Conservation (phyloP, 2,888 invertebrate genomes). For the Monochamus alternatus region DNA sequence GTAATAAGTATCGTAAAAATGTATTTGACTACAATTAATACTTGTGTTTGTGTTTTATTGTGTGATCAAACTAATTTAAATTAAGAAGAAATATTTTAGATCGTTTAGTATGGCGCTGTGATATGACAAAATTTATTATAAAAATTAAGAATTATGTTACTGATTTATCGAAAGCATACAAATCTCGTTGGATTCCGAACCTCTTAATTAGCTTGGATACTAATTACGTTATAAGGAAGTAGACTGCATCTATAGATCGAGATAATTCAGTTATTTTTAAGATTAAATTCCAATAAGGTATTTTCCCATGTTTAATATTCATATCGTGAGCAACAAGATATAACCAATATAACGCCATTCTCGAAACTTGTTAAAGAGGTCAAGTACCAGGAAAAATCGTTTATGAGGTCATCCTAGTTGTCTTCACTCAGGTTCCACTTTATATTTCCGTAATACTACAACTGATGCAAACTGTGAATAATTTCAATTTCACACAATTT, state of each 20-base stretch:
- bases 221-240: conserved; percentile 31
- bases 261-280: conserved; percentile 26
- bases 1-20: too few relatives aligned
- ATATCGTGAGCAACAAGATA: conserved; percentile 44
- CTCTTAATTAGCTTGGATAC: conserved; percentile 27
- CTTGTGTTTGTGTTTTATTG: too few relatives aligned
- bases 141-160: background rate
- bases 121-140: background rate
- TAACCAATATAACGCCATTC: conserved; percentile 14
- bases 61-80: too few relatives aligned
- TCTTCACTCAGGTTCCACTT: background rate
- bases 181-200: background rate
- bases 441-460: too few relatives aligned
- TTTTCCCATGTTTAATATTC: conserved; percentile 51
- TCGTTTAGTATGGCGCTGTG: background rate
- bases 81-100: too few relatives aligned
- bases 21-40: too few relatives aligned
- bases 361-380: conserved; percentile 27
- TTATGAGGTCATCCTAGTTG: conserved; percentile 2
- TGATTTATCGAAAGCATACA: conserved; percentile 6
- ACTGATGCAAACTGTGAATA: too few relatives aligned
- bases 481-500: too few relatives aligned
- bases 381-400: conserved; percentile 20
- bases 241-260: background rate
- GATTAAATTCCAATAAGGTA: conserved; percentile 35